Evolutionary conservation across 2,113 vertebrate species (phyloP).

Genomic region (Halcyon senegalensis): DNA sequence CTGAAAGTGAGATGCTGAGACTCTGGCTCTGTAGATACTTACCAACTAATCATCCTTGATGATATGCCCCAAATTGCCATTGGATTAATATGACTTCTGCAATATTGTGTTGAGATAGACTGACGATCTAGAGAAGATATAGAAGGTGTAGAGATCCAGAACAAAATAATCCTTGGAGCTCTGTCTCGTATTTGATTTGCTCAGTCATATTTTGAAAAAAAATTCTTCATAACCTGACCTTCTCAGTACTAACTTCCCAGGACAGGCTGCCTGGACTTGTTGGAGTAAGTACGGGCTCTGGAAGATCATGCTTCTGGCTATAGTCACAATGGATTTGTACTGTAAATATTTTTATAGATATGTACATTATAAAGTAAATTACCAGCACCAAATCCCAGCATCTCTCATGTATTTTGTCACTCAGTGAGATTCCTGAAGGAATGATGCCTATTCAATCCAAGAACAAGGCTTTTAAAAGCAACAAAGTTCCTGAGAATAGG

Average conservation of each 20-base stretch:
- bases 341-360: not conserved
- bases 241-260: not conserved
- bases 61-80: not conserved
- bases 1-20: not conserved
- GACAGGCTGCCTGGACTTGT: not conserved
- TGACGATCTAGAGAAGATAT: not conserved
- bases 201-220: not conserved
- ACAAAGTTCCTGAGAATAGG: not conserved
- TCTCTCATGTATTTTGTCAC: not conserved
- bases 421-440: not conserved
- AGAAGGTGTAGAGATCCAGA: not conserved
- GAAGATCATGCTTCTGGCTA: not conserved
- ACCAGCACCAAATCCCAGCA: not conserved
- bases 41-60: not conserved
- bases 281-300: not conserved
- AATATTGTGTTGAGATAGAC: not conserved
- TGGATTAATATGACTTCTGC: not conserved
- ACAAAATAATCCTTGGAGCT: not conserved
- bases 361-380: not conserved
- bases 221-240: not conserved
- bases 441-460: not conserved
- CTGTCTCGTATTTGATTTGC: not conserved
- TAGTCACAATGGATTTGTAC: not conserved
- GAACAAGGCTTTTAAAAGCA: not conserved
- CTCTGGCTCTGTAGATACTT: not conserved